Evolutionary conservation across 2,797 vertebrate species (phyloP), one percentile per base, ranked within the genome.

Genomic region (Columba guinea): DNA sequence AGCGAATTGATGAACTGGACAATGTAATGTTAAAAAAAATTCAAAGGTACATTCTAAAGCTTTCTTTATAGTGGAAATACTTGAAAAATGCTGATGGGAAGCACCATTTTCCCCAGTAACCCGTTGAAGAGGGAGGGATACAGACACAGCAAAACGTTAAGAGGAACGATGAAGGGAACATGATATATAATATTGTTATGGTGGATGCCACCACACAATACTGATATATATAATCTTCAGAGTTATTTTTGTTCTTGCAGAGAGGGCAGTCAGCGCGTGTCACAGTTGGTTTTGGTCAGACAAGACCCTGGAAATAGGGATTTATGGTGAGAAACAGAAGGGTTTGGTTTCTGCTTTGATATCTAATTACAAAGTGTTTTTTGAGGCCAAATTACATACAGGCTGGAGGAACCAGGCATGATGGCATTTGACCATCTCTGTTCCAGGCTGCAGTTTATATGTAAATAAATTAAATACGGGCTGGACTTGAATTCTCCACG

Each of bases 241-340:
- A 82, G 83, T 65, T 93, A 90, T 79, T 95, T 96, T 93, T 92
- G 20, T 90, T 78, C 51, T 60, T 76, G n/a, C n/a, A 86, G 44
- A 63, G 62, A 77, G 49, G 18, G 63, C 89, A 69, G 60, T 92
- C 83, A 87, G 81, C 27, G 28, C 1, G 1, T 87, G 74, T 73
- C 68, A 68, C 77, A 62, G 65, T 71, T 87, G 80, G 62, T 68
- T 94, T 90, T 89, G 74, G 67, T 94, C 89, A 84, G 84, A 30
- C 44, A 59, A 79, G 59, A 89, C 67, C 67, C 16, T 79, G 60
- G 34, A 89, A 95, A 85, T 76, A 64, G 21, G 67, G 65, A 44
- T 69, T 34, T 69, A 32, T 13, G 48, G 87, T 35, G 59, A 89
- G 82, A 76, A 87, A 65, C 15, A 76, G 67, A 75, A 87, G 37